Evolutionary conservation across 2,113 vertebrate species (phyloP).

Genomic region (Carassius gibelio): DNA sequence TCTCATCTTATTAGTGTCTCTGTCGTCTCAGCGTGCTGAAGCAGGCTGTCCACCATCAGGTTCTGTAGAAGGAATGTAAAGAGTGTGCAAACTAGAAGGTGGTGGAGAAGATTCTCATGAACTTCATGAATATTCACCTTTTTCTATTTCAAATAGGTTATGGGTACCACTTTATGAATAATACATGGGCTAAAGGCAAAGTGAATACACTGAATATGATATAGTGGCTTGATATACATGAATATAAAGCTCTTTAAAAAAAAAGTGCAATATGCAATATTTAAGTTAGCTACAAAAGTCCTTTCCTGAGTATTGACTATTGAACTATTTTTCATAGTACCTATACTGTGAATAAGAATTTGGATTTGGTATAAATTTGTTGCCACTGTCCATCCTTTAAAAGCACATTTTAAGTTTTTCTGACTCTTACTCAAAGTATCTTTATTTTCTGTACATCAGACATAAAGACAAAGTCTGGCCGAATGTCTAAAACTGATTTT

Average conservation of each 20-base stretch:
- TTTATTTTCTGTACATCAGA: not conserved
- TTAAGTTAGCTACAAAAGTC: not conserved
- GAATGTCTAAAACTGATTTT: not conserved
- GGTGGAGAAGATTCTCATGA: not conserved
- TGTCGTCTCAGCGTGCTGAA: constrained; percentile 19
- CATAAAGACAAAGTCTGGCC: not conserved
- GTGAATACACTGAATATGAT: not conserved
- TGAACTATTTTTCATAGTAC: not conserved
- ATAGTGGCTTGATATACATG: not conserved
- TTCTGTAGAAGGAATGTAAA: constrained; percentile 31
- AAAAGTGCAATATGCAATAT: not conserved
- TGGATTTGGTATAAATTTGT: not conserved
- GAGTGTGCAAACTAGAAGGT: not conserved
- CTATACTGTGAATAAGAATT: not conserved
- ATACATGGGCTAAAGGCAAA: not conserved
- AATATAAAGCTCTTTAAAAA: not conserved
- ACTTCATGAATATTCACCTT: not conserved
- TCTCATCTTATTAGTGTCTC: constrained; percentile 57
- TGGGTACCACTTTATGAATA: not conserved
- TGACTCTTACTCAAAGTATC: not conserved
- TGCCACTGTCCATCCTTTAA: no score
- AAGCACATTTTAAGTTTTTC: not conserved
- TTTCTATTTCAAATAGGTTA: not conserved
- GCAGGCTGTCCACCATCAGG: constrained; percentile 43
- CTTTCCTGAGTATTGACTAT: not conserved